Base-by-base conservation (phyloP, 1,140 invertebrate species). In the Tetraneura akinire region DNA sequence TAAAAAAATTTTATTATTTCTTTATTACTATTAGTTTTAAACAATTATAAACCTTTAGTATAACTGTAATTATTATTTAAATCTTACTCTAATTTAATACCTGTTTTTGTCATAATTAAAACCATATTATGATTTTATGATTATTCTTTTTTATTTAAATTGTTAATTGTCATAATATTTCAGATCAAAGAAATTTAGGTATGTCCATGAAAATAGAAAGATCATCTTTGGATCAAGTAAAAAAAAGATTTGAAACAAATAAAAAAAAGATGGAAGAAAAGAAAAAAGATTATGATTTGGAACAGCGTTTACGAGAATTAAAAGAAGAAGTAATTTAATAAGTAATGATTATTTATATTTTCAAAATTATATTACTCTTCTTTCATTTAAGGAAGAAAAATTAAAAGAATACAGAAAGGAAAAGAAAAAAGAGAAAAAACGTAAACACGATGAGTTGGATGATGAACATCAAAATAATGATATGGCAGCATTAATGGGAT, bases 201-300 rank as follows among this genome's bases (percentile, higher is more conserved):
- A 99, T 99, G 97, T 98, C 97, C 14, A 99, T 99, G 98, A 94
- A 96, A 87, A 93, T 99, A 74, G 97, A 99, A 87, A 88, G 96
- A 82, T 98, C 96, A 80, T 91, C 93, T 29, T 87, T 99, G 66
- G 97, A 99, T 82, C 96, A 99, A 87, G 96, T 98, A 23, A 98
- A 96, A 87, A 92, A 94, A 83, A 87, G 97, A 83, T 98, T 99
- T 89, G 92, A 95, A 84, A 83, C 91, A 47, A 98, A 98, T 84
- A 98, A 98, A 86, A 92, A 93, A 83, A 98, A 98, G 88, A 87
- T 92, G 84, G 96, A 97, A 85, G 96, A 99, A 84, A 97, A 97
- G 84, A 95, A 96, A 84, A 95, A 96, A 85, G 96, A 98, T 85
- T 98, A 99, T 86, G 96, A 98, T 86, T 89, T 98, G 82, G 94